Base-by-base conservation (phyloP, 2,888 invertebrate genomes). In the Epirrhoe tristata region DNA sequence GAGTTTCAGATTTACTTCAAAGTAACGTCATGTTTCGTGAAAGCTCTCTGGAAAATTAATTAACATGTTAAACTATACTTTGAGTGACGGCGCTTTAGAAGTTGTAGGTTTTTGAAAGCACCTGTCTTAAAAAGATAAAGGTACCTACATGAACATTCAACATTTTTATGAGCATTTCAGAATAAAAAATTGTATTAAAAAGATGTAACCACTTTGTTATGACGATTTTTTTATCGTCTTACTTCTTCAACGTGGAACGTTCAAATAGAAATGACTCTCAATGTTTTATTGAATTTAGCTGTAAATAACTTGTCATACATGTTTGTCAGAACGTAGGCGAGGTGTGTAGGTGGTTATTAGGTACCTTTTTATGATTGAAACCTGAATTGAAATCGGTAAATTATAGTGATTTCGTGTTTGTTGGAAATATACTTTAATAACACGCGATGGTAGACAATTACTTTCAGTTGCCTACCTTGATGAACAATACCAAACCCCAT, bases 401-500 rank as follows among this genome's bases (percentile, higher is more conserved):
- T 55, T 6, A 56, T 39, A 43, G 59, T 56, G 12, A 50, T 59
- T 65, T 56, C 43, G 59, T 65, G 55, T 39, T 59, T 50, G 50
- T 50, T 55, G 31, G 55, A 51, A 39, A 39, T 43, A 55, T 48
- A 60, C 43, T 56, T 55, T 34, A 46, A 31, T 59, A 59, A 17
- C 65, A 65, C 59, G 65, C 65, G 56, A 60, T 34, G 34, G 34
- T 48, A 60, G 56, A 55, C 46, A 64, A 65, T 51, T 60, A 52
- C 43, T 56, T 54, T 16, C 36, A 17, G 36, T 36, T 31, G 8
- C 39, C 12, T 43, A 43, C 39, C 39, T 43, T 43, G 12, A 4
- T 43, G 12, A 43, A 43, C 34, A 43, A 12, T 43, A 43, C 39
- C 12, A 43, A 10, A 5, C 39, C 12, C 39, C 12, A 43, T 12